Conservation (phyloP, 2,888 invertebrate species). For the Melieria omissa region DNA sequence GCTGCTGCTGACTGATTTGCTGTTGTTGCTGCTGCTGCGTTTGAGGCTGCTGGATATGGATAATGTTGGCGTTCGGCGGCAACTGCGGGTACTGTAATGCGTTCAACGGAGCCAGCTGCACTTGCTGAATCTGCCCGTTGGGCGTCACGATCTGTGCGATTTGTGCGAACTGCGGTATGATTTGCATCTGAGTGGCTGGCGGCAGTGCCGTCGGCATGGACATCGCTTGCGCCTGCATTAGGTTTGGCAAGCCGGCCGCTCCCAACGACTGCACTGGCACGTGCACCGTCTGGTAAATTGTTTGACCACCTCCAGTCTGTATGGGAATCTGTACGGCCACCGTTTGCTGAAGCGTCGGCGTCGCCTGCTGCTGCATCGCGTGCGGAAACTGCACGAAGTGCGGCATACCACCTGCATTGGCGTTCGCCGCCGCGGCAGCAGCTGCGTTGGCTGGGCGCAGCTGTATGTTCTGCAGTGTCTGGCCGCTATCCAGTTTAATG, state of each 20-base stretch:
- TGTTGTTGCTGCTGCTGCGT: constrained; percentile 45
- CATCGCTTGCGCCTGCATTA: constrained; percentile 64
- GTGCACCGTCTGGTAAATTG: constrained; percentile 94
- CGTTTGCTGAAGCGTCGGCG: constrained; percentile 65
- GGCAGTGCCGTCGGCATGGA: constrained; percentile 59
- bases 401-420: constrained; percentile 50
- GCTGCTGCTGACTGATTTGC: constrained; percentile 47
- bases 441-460: constrained; percentile 70
- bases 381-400: constrained; percentile 65
- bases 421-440: constrained; percentile 47
- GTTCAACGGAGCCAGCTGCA: constrained; percentile 80
- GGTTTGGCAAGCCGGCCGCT: constrained; percentile 70
- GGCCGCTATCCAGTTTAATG: constrained; percentile 60
- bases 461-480: constrained; percentile 77
- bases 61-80: constrained; percentile 63
- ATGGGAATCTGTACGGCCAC: constrained; percentile 83
- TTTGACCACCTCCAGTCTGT: constrained; percentile 76
- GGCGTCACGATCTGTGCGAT: constrained; percentile 88
- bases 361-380: constrained; percentile 44
- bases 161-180: constrained; percentile 86
- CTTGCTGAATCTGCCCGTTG: constrained; percentile 88
- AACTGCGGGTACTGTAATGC: constrained; percentile 62
- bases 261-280: constrained; percentile 85
- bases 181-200: constrained; percentile 71
- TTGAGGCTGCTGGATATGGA: constrained; percentile 59